Evolutionary conservation across 2,888 invertebrate genomes (phyloP), one percentile per base, ranked within the genome.

Genomic region (Dryobota labecula): DNA sequence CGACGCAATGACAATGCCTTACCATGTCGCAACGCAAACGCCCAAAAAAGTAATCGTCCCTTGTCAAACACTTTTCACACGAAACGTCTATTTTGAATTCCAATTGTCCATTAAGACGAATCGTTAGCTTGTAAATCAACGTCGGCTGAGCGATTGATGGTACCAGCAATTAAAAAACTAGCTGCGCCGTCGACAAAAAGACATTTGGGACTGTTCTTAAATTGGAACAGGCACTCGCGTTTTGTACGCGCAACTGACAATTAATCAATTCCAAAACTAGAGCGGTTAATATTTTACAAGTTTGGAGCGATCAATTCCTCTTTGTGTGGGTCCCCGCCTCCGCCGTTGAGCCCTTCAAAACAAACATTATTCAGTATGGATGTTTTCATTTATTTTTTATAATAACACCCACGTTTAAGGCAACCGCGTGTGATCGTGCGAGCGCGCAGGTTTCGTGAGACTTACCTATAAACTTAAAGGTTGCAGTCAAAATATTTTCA

Each of bases 251-350:
- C 87, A 90, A 91, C 92, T 89, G 84, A 92, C 92, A 94, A 96
- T 96, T 95, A 95, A 95, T 96, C 95, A 95, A 95, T 95, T 93
- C 89, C 84, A 89, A 92, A 94, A 92, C 87, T 94, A 86, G 94
- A 94, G 87, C 93, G 87, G 77, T 90, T 92, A 90, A 92, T 94
- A 94, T 94, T 94, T 94, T 92, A 92, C 89, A 89, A 91, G 91
- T 88, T 88, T 85, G 86, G 81, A 90, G 85, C 92, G 84, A 94
- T 94, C 93, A 94, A 94, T 94, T 92, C 91, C 90, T 90, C 94
- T 93, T 94, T 93, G 95, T 94, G 96, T 95, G 95, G 95, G 95
- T 95, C 95, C 88, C 82, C 87, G 87, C 86, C 88, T 88, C 84
- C 88, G 88, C 92, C 91, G 93, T 94, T 92, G 92, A 92, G 91